These are phyloP conservation scores for Brachionus angularis DNA, from an alignment of 1,140 invertebrate genomes.

Conservation along the genomic window DNA sequence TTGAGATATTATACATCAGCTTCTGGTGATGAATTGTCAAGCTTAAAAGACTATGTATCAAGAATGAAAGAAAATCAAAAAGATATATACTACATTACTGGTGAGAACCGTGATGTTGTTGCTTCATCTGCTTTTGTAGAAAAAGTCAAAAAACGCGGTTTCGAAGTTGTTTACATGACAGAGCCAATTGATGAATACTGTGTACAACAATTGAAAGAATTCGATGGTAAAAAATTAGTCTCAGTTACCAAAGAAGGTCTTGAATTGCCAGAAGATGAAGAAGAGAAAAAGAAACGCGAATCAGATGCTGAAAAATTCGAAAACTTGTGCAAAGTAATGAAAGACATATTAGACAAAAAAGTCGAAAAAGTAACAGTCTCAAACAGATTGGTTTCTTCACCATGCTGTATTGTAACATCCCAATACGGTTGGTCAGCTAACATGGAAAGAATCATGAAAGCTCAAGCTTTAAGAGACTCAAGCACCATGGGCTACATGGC, in stretches of 20 bases:
- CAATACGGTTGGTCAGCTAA: conserved; percentile 99
- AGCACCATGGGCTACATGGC: conserved; percentile 98
- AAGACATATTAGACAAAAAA: conserved; percentile 94
- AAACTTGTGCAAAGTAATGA: conserved; percentile 92
- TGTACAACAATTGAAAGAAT: conserved; percentile 95
- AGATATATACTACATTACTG: conserved; percentile 96
- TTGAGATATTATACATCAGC: conserved; percentile 87
- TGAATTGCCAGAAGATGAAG: conserved; percentile 78
- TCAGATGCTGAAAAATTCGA: conserved; percentile 62
- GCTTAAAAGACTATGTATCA: conserved; percentile 88
- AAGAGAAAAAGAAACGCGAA: conserved; percentile 93
- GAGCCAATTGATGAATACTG: conserved; percentile 99
- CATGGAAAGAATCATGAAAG: conserved; percentile 99
- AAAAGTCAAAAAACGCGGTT: conserved; percentile 89
- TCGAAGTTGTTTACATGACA: conserved; percentile 97
- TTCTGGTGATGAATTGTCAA: conserved; percentile 85
- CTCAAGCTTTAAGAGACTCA: conserved; percentile 85
- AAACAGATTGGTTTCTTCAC: conserved; percentile 85
- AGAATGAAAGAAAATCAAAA: conserved; percentile 98
- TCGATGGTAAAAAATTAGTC: conserved; percentile 88
- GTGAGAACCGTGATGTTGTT: conserved; percentile 88
- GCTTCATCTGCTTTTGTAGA: conserved; percentile 95
- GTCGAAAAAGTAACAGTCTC: conserved; percentile 92
- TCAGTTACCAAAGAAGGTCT: conserved; percentile 96
- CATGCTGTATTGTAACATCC: conserved; percentile 96